These are phyloP conservation scores for Ectropis crepuscularia DNA, from an alignment of 2,888 invertebrate genomes.

Conservation along the genomic window DNA sequence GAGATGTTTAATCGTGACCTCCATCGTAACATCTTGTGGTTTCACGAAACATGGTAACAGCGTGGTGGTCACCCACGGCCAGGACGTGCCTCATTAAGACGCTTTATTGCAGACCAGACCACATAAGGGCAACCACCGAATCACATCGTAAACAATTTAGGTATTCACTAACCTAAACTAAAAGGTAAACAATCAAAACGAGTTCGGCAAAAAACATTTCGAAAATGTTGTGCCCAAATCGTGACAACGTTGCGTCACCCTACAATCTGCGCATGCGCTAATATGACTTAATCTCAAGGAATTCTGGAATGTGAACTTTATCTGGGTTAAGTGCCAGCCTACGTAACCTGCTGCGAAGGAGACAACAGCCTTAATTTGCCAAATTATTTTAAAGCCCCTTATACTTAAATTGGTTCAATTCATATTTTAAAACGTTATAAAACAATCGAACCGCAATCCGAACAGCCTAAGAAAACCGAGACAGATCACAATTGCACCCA, in stretches of 20 bases:
- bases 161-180: constrained; percentile 49
- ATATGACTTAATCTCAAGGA: constrained; percentile 40
- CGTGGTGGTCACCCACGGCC: constrained; percentile 71
- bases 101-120: constrained; percentile 59
- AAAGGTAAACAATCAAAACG: constrained; percentile 53
- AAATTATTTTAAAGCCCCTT: constrained; percentile 30
- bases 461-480: constrained; percentile 34
- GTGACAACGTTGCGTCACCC: constrained; percentile 25
- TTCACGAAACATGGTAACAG: constrained; percentile 57
- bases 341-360: constrained; percentile 33
- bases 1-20: constrained; percentile 64
- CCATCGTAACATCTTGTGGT: constrained; percentile 68
- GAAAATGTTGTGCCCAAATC: constrained; percentile 27
- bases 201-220: constrained; percentile 41
- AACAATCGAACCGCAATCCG: constrained; percentile 33
- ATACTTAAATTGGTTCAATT: constrained; percentile 27
- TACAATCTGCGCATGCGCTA: constrained; percentile 13
- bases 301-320: constrained; percentile 31
- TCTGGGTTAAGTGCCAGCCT: constrained; percentile 30
- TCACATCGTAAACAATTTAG: constrained; percentile 61
- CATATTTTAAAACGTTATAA: constrained; percentile 31
- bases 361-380: constrained; percentile 24
- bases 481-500: constrained; percentile 23
- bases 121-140: constrained; percentile 59
- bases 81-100: constrained; percentile 68